Base-by-base conservation (phyloP, 1,140 invertebrate genomes). In the Drosophila bocki region DNA sequence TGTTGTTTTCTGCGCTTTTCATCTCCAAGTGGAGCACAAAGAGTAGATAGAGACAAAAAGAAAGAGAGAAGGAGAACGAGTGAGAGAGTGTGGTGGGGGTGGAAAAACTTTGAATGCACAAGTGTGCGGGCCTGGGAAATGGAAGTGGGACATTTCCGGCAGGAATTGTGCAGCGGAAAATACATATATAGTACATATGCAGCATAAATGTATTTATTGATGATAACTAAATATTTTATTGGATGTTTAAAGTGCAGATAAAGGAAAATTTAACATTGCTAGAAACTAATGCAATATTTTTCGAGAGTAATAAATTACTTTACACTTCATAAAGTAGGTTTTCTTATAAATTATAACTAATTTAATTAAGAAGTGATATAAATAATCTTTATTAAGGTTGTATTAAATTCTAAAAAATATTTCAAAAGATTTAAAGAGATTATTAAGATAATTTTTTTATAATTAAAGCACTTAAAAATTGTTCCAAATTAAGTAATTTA, bases 61-160 rank as follows among this genome's bases (percentile, higher is more conserved):
- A 8, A 11, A 35, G 51, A 32, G 11, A 22, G 39, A 45, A 9
- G 42, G 53, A 12, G 9, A 0, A 19, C 11, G 22, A 32, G 5
- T 22, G 32, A 41, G 6, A 22, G 62, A 45, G 47, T 22, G 50
- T 17, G 33, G 50, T 17, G 33, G n/a, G 63, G 26, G 33, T 45
- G 51, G 53, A 22, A 37, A 64, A 64, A 47, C 33, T 57, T 67
- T 77, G 62, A 75, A 69, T 74, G 68, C 67, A 71, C 54, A 71
- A 60, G 65, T 74, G 57, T 51, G 35, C 35, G 57, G 41, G 82
- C 37, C 63, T 65, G 57, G 76, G 77, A 61, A 80, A 44, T 80
- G 67, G 45, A 85, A 80, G 75, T 85, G 78, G 82, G 56, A 61
- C 77, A 85, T 79, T 84, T 75, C 67, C 69, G 69, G 37, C 65